Evolutionary conservation across 1,140 invertebrate species (phyloP).

Genomic region (Diorhabda elongata): DNA sequence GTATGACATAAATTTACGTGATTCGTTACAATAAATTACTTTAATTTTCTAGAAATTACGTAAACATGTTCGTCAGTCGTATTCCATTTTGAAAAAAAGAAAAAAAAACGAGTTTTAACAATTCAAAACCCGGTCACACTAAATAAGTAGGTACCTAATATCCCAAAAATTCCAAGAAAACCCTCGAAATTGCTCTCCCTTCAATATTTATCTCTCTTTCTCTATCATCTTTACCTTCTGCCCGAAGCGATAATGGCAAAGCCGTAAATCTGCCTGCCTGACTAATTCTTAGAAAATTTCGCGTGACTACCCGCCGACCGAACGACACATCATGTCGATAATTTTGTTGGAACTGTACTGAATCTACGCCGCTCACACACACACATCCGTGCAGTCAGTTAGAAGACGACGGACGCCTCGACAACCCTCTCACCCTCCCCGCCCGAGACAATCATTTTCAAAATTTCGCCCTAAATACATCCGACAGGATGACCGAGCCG

Average conservation of each 20-base stretch:
- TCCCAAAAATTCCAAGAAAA: not conserved
- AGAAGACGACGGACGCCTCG: constrained; percentile 1
- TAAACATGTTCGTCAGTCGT: no score
- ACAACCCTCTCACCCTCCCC: not conserved
- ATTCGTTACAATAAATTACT: no score
- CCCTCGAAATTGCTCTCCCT: not conserved
- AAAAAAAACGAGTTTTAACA: no score
- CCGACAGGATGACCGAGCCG: not conserved
- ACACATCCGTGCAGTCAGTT: not conserved
- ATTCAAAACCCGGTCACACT: not conserved
- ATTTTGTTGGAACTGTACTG: not conserved
- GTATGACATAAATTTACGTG: no score
- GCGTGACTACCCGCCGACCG: constrained; percentile 4
- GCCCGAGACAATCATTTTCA: not conserved
- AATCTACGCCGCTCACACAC: not conserved
- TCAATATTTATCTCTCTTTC: not conserved
- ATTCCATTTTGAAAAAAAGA: no score
- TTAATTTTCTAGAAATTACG: no score
- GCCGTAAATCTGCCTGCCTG: constrained; percentile 10
- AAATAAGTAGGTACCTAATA: not conserved
- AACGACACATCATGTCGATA: not conserved
- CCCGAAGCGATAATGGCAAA: not conserved
- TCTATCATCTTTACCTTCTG: not conserved
- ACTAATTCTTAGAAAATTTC: constrained; percentile 12
- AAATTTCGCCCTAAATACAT: not conserved